Conservation (phyloP, 1,140 invertebrate genomes). For the Drosophila pandora region DNA sequence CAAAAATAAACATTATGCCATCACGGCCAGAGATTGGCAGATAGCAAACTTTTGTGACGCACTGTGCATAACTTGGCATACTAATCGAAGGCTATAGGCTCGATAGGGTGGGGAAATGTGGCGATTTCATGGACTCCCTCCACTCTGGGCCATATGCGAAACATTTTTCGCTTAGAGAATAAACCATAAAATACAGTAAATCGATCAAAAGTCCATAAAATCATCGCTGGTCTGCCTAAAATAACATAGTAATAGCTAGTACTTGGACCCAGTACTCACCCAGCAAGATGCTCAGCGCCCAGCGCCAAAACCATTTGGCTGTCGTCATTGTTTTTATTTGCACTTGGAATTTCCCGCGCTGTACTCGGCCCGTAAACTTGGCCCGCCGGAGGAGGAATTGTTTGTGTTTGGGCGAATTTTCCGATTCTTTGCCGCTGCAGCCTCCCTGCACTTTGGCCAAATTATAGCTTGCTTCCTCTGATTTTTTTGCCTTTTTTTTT, state of each 20-base stretch:
- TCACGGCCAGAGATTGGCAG: constrained; percentile 11
- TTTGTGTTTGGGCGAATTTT: constrained; percentile 53
- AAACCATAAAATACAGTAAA: constrained; percentile 55
- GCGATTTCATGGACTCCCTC: constrained; percentile 17
- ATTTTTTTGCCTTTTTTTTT: constrained; percentile 21
- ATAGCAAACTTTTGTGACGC: constrained; percentile 41
- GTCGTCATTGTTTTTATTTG: constrained; percentile 79
- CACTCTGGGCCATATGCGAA: constrained; percentile 39
- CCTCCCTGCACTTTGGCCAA: constrained; percentile 29
- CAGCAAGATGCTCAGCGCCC: constrained; percentile 64
- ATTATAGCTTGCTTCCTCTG: constrained; percentile 1
- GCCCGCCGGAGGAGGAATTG: constrained; percentile 26
- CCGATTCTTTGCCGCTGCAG: constrained; percentile 25
- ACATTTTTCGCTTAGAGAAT: constrained; percentile 3
- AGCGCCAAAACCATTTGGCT: constrained; percentile 80
- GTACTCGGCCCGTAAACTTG: constrained; percentile 43
- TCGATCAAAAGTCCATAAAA: constrained; percentile 67
- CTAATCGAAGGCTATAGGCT: constrained; percentile 1
- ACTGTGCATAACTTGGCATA: constrained; percentile 26
- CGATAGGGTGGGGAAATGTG: background rate
- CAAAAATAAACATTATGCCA: constrained; percentile 62
- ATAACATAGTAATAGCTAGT: constrained; percentile 15
- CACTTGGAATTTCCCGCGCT: constrained; percentile 69
- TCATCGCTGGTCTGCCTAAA: constrained; percentile 34
- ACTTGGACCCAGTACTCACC: constrained; percentile 61